A percentile compares a stretch with the other conserved stretches of the same genome.
Conservation (phyloP, 2,797 vertebrate species). For the Triplophysa yarkandensis region DNA sequence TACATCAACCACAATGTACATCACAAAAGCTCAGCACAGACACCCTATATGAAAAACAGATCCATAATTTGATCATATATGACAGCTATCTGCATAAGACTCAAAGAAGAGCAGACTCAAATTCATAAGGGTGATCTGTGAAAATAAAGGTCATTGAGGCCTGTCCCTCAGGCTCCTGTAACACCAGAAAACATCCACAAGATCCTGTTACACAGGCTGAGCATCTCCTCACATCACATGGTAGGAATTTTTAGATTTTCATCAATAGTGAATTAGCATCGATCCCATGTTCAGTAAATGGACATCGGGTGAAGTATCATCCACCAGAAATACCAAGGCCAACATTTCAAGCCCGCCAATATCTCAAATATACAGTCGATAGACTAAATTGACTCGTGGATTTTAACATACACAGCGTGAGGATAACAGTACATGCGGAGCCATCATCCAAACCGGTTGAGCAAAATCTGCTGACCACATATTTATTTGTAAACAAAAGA, state of each 20-base stretch:
- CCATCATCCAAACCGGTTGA: too few relatives aligned
- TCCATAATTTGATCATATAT: background rate
- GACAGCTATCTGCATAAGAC: background rate
- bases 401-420: too few relatives aligned
- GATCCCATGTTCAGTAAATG: slow-evolving; percentile 60
- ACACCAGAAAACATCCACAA: slow-evolving; percentile 25
- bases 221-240: slow-evolving; percentile 9
- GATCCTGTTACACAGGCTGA: slow-evolving; percentile 30
- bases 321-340: slow-evolving; percentile 36
- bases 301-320: slow-evolving; percentile 58
- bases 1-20: background rate
- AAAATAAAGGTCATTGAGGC: slow-evolving; percentile 13
- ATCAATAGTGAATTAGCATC: slow-evolving; percentile 73
- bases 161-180: background rate
- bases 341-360: slow-evolving; percentile 2
- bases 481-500: background rate
- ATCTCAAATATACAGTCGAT: background rate
- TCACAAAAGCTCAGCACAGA: background rate
- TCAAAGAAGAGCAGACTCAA: background rate
- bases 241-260: slow-evolving; percentile 62
- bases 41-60: too few relatives aligned
- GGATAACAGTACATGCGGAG: background rate
- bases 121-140: too few relatives aligned
- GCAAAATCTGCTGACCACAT: too few relatives aligned
- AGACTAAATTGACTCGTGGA: too few relatives aligned